Percentiles rank a stretch among this genome's conserved stretches.
Conservation (phyloP, 2,113 vertebrate genomes). For the Phaethon lepturus region DNA sequence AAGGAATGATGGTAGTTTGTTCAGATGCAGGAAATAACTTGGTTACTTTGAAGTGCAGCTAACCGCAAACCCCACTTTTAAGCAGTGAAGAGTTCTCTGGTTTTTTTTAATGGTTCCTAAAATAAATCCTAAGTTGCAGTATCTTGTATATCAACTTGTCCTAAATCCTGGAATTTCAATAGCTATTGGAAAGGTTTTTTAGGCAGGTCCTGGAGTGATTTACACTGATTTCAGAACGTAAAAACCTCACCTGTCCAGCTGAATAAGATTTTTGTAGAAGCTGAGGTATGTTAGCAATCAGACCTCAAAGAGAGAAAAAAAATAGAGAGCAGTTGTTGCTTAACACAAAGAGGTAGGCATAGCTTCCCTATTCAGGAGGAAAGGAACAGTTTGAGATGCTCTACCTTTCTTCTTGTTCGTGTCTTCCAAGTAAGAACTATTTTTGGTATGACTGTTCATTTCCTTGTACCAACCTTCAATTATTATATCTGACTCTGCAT, state of each 20-base stretch:
- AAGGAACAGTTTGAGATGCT: neutral
- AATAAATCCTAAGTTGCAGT: neutral
- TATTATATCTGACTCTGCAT: neutral
- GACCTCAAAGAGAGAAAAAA: neutral
- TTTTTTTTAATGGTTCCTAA: neutral
- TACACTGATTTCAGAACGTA: neutral
- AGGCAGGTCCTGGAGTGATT: neutral
- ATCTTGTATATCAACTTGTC: neutral
- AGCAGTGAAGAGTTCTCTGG: neutral
- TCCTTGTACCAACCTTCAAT: neutral
- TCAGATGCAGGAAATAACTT: neutral
- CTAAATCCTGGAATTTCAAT: neutral
- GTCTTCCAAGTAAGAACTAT: neutral
- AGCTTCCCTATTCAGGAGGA: neutral
- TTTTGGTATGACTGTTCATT: fast-evolving
- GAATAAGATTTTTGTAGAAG: neutral
- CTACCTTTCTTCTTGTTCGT: neutral
- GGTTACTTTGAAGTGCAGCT: conserved; percentile 25
- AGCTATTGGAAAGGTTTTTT: neutral
- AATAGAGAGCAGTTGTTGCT: neutral
- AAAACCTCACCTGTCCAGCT: neutral
- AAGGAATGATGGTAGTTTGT: neutral
- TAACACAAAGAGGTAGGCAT: neutral
- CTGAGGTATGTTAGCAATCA: neutral
- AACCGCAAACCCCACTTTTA: neutral